These are phyloP conservation scores for Scatophagus argus DNA, from an alignment of 2,113 vertebrate genomes.

Conservation along the genomic window DNA sequence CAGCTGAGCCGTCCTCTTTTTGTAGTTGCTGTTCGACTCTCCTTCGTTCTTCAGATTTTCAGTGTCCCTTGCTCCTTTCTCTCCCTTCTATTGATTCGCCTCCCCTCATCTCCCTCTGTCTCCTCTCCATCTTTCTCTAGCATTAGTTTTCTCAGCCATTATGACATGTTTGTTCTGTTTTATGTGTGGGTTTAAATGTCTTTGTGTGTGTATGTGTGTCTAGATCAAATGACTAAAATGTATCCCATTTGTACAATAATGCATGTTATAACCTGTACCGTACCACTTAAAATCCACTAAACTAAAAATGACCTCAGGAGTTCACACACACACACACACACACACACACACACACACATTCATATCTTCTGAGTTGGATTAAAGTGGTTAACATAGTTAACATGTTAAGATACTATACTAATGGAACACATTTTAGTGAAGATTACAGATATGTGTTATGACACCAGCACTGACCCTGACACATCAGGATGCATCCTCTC, in stretches of 20 bases:
- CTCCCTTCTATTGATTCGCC: background rate
- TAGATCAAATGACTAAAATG: background rate
- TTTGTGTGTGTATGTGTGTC: background rate
- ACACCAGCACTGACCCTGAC: constrained; percentile 30
- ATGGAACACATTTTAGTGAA: constrained; percentile 1
- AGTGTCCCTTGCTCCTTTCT: background rate
- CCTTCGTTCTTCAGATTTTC: background rate
- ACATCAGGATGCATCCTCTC: constrained; percentile 24
- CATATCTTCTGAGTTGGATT: constrained; percentile 2
- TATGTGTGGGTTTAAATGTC: background rate
- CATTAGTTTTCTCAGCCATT: constrained; percentile 32
- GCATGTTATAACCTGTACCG: too few relatives aligned
- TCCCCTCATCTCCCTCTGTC: constrained; percentile 31
- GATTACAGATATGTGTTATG: constrained; percentile 14
- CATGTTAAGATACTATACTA: background rate
- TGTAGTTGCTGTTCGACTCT: background rate
- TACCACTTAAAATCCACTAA: too few relatives aligned
- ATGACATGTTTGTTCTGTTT: constrained; percentile 7
- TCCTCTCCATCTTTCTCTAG: constrained; percentile 31
- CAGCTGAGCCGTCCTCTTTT: background rate
- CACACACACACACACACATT: too few relatives aligned
- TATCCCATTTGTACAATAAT: too few relatives aligned
- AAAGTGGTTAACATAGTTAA: too few relatives aligned
- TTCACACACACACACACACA: too few relatives aligned
- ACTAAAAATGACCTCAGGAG: too few relatives aligned